Base-by-base conservation (phyloP, 2,113 vertebrate species). In the Festucalex cinctus region DNA sequence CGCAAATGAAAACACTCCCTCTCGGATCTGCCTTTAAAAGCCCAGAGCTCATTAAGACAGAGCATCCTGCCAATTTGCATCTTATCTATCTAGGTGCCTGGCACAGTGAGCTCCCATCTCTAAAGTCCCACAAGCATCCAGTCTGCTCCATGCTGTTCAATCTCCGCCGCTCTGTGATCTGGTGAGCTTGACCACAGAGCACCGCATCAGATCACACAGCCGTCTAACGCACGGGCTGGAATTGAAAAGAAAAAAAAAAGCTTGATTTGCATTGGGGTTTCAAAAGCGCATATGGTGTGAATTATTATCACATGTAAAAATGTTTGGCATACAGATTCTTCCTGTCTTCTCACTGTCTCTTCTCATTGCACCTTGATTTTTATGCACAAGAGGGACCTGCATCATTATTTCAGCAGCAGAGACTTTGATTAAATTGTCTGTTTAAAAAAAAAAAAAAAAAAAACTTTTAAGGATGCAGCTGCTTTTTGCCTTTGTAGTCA, bases 341-440 rank as follows among this genome's bases (percentile, higher is more conserved):
- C 39, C 20, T 46, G 26, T 26, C 26, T 13, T 64, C 35, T 44
- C 39, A 12, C 44, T 46, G 16, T 19, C 44, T 46, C 16, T 41
- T 13, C 43, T 39, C 62, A 51, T 51, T 54, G 24, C 37, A 28
- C 53, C 46, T 75, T 68, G 35, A 68, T 64, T 67, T 66, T n/a
- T 48, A 39, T 66, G 37, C 36, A 65, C 56, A 66, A 60, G 5
- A 48, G 51, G 59, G 37, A 39, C 41, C 16, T 14, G 68, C 69
- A 61, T 72, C 66, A 73, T 84, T 76, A 83, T 80, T 80, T 72
- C 78, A 66, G 63, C 71, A 68, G 35, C 69, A 71, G 17, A 69
- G 66, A 73, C 68, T 74, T 77, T 75, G 86, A 92, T 88, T 88
- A 90, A 90, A 90, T n/a, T n/a, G n/a, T n/a, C n/a, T n/a, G n/a